These are phyloP conservation scores for Gymnosoma rotundatum DNA, from an alignment of 2,888 invertebrate species.

Conservation along the genomic window DNA sequence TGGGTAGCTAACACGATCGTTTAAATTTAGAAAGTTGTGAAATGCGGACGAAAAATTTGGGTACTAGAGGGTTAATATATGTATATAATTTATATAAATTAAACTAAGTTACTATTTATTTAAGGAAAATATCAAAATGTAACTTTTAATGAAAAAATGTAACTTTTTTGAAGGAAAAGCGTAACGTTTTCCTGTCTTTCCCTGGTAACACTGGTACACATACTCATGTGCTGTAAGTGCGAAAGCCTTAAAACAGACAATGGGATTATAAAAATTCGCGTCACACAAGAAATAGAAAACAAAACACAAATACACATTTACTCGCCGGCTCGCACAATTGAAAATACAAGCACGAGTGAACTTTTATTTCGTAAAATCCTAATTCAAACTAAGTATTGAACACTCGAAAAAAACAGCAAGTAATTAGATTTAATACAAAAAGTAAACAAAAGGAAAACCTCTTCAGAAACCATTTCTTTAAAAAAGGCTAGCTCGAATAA, in stretches of 20 bases:
- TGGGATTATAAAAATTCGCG: conserved; percentile 68
- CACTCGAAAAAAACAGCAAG: conserved; percentile 1
- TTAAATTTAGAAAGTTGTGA: no score
- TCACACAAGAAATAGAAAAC: conserved; percentile 58
- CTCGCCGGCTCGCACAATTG: conserved; percentile 4
- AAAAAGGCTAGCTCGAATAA: not conserved
- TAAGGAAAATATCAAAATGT: no score
- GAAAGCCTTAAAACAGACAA: conserved; percentile 66
- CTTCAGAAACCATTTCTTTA: no score
- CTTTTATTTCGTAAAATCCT: conserved; percentile 15
- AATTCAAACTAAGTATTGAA: conserved; percentile 1
- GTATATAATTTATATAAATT: no score
- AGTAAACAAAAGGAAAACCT: no score
- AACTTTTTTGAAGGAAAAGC: no score
- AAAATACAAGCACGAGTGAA: conserved; percentile 22
- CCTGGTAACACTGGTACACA: not conserved
- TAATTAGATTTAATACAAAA: not conserved
- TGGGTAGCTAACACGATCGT: no score
- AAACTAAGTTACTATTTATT: no score
- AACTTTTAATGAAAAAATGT: no score
- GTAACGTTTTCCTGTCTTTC: no score
- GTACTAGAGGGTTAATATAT: no score
- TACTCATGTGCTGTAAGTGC: not conserved
- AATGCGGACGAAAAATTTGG: no score
- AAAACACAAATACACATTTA: conserved; percentile 7